Evolutionary conservation across 2,113 vertebrate genomes (phyloP).

Genomic region (Balaeniceps rex): DNA sequence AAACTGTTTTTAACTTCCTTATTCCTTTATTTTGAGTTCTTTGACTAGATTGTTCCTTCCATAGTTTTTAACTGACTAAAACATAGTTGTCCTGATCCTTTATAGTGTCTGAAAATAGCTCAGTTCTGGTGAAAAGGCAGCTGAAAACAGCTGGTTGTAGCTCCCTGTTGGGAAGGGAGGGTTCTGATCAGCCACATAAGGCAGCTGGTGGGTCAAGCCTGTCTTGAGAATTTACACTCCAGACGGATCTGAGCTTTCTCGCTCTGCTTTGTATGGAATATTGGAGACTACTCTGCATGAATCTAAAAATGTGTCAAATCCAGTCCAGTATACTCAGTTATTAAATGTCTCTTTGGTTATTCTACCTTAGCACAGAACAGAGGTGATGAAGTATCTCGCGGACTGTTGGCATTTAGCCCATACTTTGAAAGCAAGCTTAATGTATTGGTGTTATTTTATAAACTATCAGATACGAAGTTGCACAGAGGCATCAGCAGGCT

Average conservation of each 20-base stretch:
- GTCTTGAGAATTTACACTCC: background rate
- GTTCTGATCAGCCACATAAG: background rate
- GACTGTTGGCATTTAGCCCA: background rate
- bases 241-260: background rate
- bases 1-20: background rate
- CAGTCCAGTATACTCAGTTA: background rate
- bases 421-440: background rate
- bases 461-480: background rate
- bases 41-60: background rate
- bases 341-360: background rate
- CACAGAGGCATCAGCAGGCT: background rate
- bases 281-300: background rate
- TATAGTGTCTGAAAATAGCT: background rate
- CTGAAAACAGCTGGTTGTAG: background rate
- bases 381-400: background rate
- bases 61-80: background rate
- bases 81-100: background rate
- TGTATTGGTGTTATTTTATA: background rate
- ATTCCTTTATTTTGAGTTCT: background rate
- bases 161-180: background rate
- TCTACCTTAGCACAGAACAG: background rate
- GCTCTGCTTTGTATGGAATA: background rate
- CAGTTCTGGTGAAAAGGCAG: background rate
- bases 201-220: background rate
- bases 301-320: background rate